Base-by-base conservation (phyloP, 1,140 invertebrate species). In the Zaprionus kolodkinae region DNA sequence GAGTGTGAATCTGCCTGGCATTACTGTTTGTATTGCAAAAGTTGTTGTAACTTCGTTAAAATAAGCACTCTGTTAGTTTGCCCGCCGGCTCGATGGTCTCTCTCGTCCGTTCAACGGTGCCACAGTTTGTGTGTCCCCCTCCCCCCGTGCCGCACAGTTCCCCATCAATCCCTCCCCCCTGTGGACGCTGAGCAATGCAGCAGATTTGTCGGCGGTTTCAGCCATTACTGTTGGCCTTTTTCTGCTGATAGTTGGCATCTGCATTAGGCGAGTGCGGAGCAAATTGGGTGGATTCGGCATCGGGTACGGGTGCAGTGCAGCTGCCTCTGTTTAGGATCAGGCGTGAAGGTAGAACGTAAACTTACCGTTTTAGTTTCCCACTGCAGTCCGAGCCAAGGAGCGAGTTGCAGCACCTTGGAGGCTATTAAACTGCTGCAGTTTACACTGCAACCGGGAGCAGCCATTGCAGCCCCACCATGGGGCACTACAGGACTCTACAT, bases 31-130 rank as follows among this genome's bases (percentile, higher is more conserved):
- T 87, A 87, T 87, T 87, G 84, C 85, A 70, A 89, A 87, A 87
- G 85, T 87, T 88, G 85, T 87, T 87, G 84, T 89, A 87, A 87
- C 84, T 87, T 87, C 84, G 84, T 87, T 87, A 87, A 87, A 87
- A 88, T 87, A 88, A 87, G 84, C 84, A 84, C 84, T 87, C 85
- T 78, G 84, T 88, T 87, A 87, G 84, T 89, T 87, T 89, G 77
- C 77, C 85, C 74, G 85, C 71, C 87, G 84, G 85, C 74, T 72
- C 81, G 70, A 78, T 76, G 81, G 74, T 45, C 62, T 50, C 57
- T 66, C 72, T 45, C 30, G 54, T 74, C 64, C 70, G 33, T 76
- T 55, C 70, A 52, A 38, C 70, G 21, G 54, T 52, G 43, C 21
- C 38, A 57, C 45, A 38, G n/a, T 56, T 40, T 36, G 21, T 30